Conservation (phyloP, 2,113 vertebrate species). For the Anarhynchus alexandrinus region DNA sequence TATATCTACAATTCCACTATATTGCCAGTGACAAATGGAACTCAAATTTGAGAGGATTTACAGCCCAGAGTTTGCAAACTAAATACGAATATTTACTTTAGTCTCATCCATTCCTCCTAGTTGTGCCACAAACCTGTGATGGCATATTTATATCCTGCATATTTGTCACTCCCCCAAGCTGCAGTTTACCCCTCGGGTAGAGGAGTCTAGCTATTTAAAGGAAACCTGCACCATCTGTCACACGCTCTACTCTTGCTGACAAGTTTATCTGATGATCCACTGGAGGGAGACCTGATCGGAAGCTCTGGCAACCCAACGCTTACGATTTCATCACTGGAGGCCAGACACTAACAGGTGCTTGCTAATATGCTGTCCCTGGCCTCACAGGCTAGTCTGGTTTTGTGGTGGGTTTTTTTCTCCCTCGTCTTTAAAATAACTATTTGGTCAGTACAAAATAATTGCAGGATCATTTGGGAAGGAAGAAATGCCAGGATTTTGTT, state of each 20-base stretch:
- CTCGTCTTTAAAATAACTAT: not conserved
- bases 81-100: not conserved
- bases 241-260: not conserved
- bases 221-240: conserved; percentile 1
- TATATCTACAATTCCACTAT: not conserved
- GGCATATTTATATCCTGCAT: not conserved
- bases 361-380: not conserved
- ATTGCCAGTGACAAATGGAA: not conserved
- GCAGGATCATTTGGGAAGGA: not conserved
- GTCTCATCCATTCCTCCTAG: not conserved
- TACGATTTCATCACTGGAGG: not conserved
- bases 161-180: not conserved
- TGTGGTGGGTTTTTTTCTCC: not conserved
- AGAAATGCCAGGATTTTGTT: not conserved
- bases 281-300: not conserved
- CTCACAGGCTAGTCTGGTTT: not conserved
- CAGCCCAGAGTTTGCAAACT: not conserved
- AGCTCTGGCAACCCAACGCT: not conserved
- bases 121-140: not conserved
- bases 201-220: not conserved
- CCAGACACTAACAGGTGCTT: not conserved
- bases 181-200: not conserved
- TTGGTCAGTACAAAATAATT: not conserved
- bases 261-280: not conserved
- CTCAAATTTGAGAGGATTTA: not conserved